phyloP scores from a whole-genome alignment of 2,888 invertebrate species.

The Azorinus chamasolen region DNA sequence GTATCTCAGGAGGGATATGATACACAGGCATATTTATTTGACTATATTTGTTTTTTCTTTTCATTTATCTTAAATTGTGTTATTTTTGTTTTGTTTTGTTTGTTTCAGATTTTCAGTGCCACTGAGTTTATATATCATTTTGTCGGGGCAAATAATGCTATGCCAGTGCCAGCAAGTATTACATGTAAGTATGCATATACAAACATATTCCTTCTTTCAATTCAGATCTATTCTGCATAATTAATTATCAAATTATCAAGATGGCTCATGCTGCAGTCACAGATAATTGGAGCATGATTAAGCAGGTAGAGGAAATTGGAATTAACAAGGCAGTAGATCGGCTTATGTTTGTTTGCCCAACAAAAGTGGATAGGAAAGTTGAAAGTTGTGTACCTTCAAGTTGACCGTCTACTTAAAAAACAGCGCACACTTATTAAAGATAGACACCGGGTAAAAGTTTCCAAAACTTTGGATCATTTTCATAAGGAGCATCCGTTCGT shows the following conservation, averaged over 20 bases:
- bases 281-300: background rate
- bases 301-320: background rate
- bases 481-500: no score
- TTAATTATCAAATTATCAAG: no score
- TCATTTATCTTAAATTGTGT: background rate
- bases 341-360: background rate
- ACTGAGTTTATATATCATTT: background rate
- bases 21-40: background rate
- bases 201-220: background rate
- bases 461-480: background rate
- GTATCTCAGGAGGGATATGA: background rate
- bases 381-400: background rate
- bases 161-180: background rate
- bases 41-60: background rate
- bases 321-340: background rate
- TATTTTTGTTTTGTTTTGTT: background rate
- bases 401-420: background rate
- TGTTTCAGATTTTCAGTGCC: background rate
- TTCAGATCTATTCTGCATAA: background rate
- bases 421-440: background rate
- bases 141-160: background rate
- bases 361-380: background rate
- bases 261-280: background rate
- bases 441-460: background rate
- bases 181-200: conserved; percentile 1